Evolutionary conservation across 92 coral and sea anemone species (phyloP).

Genomic region (Pocillopora meandrina): DNA sequence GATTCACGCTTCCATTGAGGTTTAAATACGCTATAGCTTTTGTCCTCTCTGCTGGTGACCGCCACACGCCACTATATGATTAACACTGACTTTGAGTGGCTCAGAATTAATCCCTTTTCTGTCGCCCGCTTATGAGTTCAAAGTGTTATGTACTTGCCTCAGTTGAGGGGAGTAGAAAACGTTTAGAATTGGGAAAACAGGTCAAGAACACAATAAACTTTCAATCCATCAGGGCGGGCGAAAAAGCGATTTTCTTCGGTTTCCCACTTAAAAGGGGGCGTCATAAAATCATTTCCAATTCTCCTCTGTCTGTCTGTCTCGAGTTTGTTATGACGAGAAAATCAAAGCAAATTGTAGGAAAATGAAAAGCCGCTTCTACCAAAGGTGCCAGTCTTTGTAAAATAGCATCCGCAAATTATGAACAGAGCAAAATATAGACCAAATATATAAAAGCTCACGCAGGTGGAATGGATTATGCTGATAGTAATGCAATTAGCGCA

Average conservation of each 20-base stretch:
- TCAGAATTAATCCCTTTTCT: not conserved
- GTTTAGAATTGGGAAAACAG: too few species aligned
- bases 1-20: not conserved
- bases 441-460: not conserved
- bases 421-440: not conserved
- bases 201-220: too few species aligned
- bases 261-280: not conserved
- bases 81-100: not conserved
- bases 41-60: not conserved
- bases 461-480: not conserved
- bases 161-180: too few species aligned
- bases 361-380: not conserved
- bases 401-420: not conserved
- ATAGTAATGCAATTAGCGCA: slow-evolving; percentile 10
- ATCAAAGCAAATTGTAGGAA: not conserved
- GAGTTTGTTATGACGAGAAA: not conserved
- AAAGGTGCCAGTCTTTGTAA: not conserved
- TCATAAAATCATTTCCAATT: not conserved
- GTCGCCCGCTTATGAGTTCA: not conserved
- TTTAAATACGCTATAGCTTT: not conserved
- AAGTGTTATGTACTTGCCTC: too few species aligned
- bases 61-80: not conserved
- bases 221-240: not conserved
- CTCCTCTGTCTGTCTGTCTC: not conserved
- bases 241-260: not conserved